phyloP scores from a whole-genome alignment of 2,797 vertebrate genomes.

The Carapus acus region DNA sequence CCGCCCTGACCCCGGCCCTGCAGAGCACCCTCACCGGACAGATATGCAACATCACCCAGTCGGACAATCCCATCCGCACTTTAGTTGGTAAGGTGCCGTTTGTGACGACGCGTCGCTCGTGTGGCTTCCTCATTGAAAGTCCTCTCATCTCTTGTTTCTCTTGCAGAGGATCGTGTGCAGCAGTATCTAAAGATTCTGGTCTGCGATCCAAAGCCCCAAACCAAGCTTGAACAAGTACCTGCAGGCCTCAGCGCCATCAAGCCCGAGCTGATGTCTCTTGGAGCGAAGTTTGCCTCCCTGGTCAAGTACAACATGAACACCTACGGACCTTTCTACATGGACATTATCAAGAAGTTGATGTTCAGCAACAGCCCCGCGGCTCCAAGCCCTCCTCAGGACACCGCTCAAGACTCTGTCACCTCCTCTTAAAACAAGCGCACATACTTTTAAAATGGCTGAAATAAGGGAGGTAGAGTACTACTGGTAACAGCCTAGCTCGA shows the following conservation, averaged over 20 bases:
- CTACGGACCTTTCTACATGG: slow-evolving; percentile 88
- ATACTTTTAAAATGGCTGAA: slow-evolving; percentile 15
- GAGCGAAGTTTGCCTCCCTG: slow-evolving; percentile 77
- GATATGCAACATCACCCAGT: slow-evolving; percentile 77
- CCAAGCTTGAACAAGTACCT: slow-evolving; percentile 73
- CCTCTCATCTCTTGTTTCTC: neutral
- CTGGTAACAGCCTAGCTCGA: too few relatives aligned
- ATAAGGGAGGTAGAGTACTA: slow-evolving; percentile 4
- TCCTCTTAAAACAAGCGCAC: slow-evolving; percentile 41
- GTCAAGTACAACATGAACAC: slow-evolving; percentile 88
- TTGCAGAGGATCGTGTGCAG: slow-evolving; percentile 83
- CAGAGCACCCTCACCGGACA: slow-evolving; percentile 82
- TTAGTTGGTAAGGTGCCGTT: slow-evolving; percentile 80
- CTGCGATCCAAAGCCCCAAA: slow-evolving; percentile 63
- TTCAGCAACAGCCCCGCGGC: slow-evolving; percentile 58
- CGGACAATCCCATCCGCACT: slow-evolving; percentile 80
- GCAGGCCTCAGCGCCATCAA: slow-evolving; percentile 81
- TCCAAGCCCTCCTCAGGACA: slow-evolving; percentile 24
- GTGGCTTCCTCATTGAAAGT: neutral
- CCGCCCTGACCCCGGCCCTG: slow-evolving; percentile 69
- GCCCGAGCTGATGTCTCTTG: slow-evolving; percentile 76
- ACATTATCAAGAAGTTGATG: slow-evolving; percentile 85
- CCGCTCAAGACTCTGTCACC: slow-evolving; percentile 27
- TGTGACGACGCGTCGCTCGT: too few relatives aligned
- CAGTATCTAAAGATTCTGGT: slow-evolving; percentile 80